Evolutionary conservation across 1,140 invertebrate species (phyloP).

Genomic region (Catajapyx aquilonaris): DNA sequence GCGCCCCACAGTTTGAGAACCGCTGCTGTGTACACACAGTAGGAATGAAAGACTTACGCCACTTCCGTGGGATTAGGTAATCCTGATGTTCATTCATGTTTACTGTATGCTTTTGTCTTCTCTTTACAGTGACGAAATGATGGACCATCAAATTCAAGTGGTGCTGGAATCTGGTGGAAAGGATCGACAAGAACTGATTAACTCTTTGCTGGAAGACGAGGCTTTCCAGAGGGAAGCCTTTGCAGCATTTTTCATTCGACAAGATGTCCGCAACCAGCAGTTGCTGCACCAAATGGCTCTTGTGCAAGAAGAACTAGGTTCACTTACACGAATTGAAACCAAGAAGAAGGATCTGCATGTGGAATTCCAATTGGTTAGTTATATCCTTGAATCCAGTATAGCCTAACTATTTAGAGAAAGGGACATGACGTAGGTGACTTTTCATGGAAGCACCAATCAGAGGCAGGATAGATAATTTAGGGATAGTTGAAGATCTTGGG

Average conservation of each 20-base stretch:
- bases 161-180: constrained; percentile 4
- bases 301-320: constrained; percentile 4
- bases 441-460: too few relatives aligned
- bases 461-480: too few relatives aligned
- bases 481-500: too few relatives aligned
- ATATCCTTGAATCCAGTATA: too few relatives aligned
- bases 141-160: constrained; percentile 3
- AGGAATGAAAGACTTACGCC: too few relatives aligned
- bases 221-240: constrained; percentile 6
- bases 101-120: not conserved
- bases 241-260: constrained; percentile 3
- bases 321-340: constrained; percentile 4
- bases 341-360: constrained; percentile 3
- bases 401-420: too few relatives aligned
- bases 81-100: not conserved
- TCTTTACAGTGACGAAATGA: constrained; percentile 1
- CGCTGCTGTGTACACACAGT: too few relatives aligned
- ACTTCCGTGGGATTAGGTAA: not conserved
- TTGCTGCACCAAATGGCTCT: constrained; percentile 2
- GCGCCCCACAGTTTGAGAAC: too few relatives aligned
- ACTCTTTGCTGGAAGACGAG: constrained; percentile 4
- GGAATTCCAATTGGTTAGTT: constrained; percentile 2
- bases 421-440: too few relatives aligned
- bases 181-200: constrained; percentile 4
- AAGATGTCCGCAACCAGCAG: constrained; percentile 1